These are phyloP conservation scores for Drosophila grimshawi DNA, from an alignment of 1,140 invertebrate species.

Conservation along the genomic window DNA sequence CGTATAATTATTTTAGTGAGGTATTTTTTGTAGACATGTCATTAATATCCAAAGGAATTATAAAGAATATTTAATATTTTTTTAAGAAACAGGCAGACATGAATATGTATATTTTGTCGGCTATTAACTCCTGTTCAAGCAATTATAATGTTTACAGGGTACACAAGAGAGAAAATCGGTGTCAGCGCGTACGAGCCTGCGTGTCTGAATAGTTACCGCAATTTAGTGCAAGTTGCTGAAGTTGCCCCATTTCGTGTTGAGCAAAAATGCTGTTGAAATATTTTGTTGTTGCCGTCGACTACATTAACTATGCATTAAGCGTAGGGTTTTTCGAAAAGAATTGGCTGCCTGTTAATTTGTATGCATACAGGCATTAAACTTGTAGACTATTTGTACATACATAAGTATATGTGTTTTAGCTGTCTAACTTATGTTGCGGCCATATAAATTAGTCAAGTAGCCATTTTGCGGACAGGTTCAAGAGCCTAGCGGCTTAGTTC, in stretches of 20 bases:
- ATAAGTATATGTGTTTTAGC: not conserved
- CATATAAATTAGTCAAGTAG: constrained; percentile 58
- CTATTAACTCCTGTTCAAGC: not conserved
- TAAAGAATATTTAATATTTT: no score
- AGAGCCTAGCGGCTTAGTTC: constrained; percentile 32
- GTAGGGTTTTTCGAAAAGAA: constrained; percentile 55
- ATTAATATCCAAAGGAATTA: no score
- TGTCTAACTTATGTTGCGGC: constrained; percentile 23
- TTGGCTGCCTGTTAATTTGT: constrained; percentile 43
- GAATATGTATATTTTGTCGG: no score
- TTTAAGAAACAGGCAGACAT: no score
- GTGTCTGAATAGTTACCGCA: constrained; percentile 33
- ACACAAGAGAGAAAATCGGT: constrained; percentile 47
- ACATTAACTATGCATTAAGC: constrained; percentile 80
- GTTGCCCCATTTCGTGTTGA: constrained; percentile 23
- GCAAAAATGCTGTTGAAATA: constrained; percentile 30
- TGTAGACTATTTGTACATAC: not conserved
- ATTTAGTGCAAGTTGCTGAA: constrained; percentile 6
- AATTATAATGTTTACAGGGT: not conserved
- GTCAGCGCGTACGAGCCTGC: constrained; percentile 67
- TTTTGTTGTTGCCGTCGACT: constrained; percentile 42
- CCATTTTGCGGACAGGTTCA: constrained; percentile 42
- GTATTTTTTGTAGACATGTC: no score
- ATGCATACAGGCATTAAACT: constrained; percentile 36
- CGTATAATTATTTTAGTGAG: no score